Evolutionary conservation across 2,888 invertebrate genomes (phyloP).

Genomic region (Drosophila eohydei): DNA sequence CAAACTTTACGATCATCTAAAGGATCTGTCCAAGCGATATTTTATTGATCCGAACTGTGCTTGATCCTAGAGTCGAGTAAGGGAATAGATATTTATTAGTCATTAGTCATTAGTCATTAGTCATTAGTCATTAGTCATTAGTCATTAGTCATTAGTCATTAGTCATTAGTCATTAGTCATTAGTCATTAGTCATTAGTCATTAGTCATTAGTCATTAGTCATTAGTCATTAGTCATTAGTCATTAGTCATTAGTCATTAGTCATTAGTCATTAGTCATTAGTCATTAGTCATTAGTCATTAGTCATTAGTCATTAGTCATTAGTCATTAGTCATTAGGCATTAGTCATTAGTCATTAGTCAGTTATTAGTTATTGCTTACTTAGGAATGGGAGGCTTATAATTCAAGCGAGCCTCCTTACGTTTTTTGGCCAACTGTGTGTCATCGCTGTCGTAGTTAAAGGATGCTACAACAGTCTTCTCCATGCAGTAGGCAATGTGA

Average conservation of each 20-base stretch:
- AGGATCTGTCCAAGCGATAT: not conserved
- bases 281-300: not conserved
- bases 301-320: not conserved
- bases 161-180: not conserved
- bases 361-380: not conserved
- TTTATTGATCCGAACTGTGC: not conserved
- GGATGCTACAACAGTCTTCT: not conserved
- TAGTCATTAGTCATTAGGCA: not conserved
- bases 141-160: not conserved
- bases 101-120: no score
- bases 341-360: not conserved
- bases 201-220: not conserved
- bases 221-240: not conserved
- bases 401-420: not conserved
- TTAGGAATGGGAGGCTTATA: not conserved
- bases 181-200: not conserved
- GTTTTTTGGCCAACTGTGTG: not conserved
- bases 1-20: not conserved
- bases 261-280: not conserved
- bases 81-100: not conserved
- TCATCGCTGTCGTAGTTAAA: not conserved
- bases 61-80: not conserved
- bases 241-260: not conserved
- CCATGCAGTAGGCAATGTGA: not conserved
- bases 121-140: not conserved